Base-by-base conservation (phyloP, 2,888 invertebrate species). In the Tethea ocularis region DNA sequence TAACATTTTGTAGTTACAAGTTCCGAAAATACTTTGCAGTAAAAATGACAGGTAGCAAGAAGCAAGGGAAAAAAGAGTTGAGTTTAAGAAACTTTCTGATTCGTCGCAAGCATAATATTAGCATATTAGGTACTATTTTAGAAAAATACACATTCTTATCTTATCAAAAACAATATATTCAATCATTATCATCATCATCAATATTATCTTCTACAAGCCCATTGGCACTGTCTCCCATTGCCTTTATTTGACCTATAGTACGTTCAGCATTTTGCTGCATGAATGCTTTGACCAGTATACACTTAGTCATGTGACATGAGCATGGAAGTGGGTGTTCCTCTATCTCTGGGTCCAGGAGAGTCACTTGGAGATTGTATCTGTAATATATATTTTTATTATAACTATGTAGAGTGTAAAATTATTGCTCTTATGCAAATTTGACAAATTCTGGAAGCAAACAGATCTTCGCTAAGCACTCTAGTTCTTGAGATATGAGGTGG, bases 251-350 rank as follows among this genome's bases (percentile, higher is more conserved):
- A 24, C 63, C 62, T 2, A 70, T 51, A 0, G 69, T 68, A 56
- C 74, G 69, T 57, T 83, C 82, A 2, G 85, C 75, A 62, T 94
- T 93, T 70, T 94, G 91, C 36, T 92, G 84, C 72, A 96, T 89
- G 46, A 94, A 94, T 26, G 94, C 92, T 71, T 95, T 95, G 6
- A 95, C 94, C 15, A 97, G 89, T 74, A 97, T 96, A 79, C 97
- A 97, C 78, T 96, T 97, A 0, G 96, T 96, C 93, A 95, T 93
- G 75, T 96, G 93, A 81, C 98, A 97, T 13, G 92, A 77, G 76
- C 97, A 98, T 11, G 97, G 97, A 26, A 96, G 87, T 0, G 97
- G 96, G 81, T 98, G 98, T 24, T 95, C 95, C 8, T 95, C 91
- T 52, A 88, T 88, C 38, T 95, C 94, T 2, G 96, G 94, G 82